Percentiles rank a stretch among this genome's conserved stretches.
phyloP scores from a whole-genome alignment of 2,888 invertebrate genomes.

The Drosophila fulvimacula region DNA sequence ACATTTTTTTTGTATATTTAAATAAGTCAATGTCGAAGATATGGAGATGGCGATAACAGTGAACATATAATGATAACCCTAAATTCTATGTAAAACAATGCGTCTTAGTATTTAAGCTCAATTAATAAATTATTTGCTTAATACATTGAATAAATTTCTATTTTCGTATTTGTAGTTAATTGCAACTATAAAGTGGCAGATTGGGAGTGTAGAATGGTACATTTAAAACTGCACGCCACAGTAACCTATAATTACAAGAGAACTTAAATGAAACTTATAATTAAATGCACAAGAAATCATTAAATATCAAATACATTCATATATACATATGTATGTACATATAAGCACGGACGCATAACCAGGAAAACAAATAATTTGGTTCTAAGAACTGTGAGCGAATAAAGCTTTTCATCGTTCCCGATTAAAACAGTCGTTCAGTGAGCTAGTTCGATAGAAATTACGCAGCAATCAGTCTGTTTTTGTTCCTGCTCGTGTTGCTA shows the following conservation, averaged over 20 bases:
- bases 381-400: background rate
- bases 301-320: constrained; percentile 6
- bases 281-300: background rate
- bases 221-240: background rate
- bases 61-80: constrained; percentile 44
- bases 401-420: constrained; percentile 3
- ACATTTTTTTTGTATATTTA: constrained; percentile 57
- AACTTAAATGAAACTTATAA: background rate
- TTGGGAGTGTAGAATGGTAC: background rate
- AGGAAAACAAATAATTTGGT: background rate
- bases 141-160: background rate
- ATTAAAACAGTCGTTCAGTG: constrained; percentile 7
- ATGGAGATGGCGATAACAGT: constrained; percentile 36
- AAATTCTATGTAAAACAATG: constrained; percentile 19
- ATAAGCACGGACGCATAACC: background rate
- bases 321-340: background rate
- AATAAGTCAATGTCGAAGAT: constrained; percentile 46
- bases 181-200: background rate
- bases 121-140: constrained; percentile 17
- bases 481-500: constrained; percentile 33
- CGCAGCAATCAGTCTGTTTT: constrained; percentile 44
- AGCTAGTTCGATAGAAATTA: constrained; percentile 48
- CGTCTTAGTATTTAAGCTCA: background rate
- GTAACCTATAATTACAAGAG: background rate
- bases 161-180: background rate